These are phyloP conservation scores for Prionchulus punctatus DNA, from an alignment of 2,888 invertebrate species.

Conservation along the genomic window DNA sequence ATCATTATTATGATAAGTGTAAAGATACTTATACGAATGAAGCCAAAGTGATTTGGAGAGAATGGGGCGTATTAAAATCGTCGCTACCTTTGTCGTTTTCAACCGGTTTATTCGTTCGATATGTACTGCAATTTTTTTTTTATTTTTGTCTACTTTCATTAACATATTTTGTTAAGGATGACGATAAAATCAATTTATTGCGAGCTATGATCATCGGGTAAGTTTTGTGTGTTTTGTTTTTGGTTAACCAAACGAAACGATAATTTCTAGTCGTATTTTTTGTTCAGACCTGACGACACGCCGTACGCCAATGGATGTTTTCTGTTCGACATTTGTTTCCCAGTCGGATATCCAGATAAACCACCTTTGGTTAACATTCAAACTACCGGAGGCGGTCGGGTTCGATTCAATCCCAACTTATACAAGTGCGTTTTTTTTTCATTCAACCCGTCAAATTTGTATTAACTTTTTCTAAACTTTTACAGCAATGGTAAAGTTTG, in stretches of 20 bases:
- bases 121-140: no score
- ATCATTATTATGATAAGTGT: background rate
- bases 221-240: background rate
- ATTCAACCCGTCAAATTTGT: background rate
- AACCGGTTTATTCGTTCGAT: conserved; percentile 26
- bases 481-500: conserved; percentile 19
- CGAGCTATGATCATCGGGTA: conserved; percentile 20
- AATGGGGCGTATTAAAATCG: conserved; percentile 24
- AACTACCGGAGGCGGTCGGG: conserved; percentile 37
- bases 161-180: background rate
- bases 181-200: conserved; percentile 17
- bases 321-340: conserved; percentile 38
- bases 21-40: background rate
- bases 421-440: conserved; percentile 25
- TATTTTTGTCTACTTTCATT: no score
- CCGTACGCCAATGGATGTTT: conserved; percentile 36
- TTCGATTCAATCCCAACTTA: conserved; percentile 37
- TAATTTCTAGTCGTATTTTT: background rate
- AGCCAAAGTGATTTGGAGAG: conserved; percentile 14
- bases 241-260: background rate
- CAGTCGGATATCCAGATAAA: conserved; percentile 35
- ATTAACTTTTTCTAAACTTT: background rate
- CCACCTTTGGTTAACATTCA: conserved; percentile 36
- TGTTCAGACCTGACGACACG: conserved; percentile 21
- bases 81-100: conserved; percentile 24